Evolutionary conservation across 2,888 invertebrate genomes (phyloP), one percentile per base, ranked within the genome.

Genomic region (Drosophila vallismaia): DNA sequence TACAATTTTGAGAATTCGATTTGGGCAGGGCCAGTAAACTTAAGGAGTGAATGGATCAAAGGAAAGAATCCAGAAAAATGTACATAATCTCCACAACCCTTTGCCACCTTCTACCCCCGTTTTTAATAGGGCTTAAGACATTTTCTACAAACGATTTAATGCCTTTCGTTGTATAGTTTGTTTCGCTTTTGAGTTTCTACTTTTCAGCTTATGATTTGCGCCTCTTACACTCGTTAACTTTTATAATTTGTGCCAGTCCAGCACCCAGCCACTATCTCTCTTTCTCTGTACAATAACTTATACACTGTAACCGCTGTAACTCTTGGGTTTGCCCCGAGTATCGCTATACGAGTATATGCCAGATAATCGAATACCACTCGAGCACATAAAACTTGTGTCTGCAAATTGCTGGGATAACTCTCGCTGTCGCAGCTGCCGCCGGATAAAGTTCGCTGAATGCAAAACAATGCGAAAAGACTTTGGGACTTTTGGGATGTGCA

Each of bases 321-420:
- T 80, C 72, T 79, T 86, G 83, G 79, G 89, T 88, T 89, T 84
- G 83, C 89, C 88, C 88, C 90, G 89, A 89, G 88, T 88, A 82
- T 86, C 89, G 90, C 89, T 87, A 87, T 82, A 88, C 19, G 19
- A 19, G 19, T 19, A 19, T 19, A 19, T 86, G 85, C 86, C 84
- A 86, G 79, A 80, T 86, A 38, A 72, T 59, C 72, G 63, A 51
- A 50, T 63, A 50, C 51, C 58, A 48, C 24, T 42, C 26, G 29
- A 56, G 36, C 44, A 42, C 68, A 68, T 57, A 64, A 59, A 56
- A 54, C 51, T 59, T 63, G 51, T 66, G 73, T 58, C 55, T 55
- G 54, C 60, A 67, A 78, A 78, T 75, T 77, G 75, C 66, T 66
- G 71, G 71, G 71, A 71, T 59, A 77, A 69, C 58, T 70, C 70